Conservation (phyloP, 2,797 vertebrate species). For the Alfaro cultratus region DNA sequence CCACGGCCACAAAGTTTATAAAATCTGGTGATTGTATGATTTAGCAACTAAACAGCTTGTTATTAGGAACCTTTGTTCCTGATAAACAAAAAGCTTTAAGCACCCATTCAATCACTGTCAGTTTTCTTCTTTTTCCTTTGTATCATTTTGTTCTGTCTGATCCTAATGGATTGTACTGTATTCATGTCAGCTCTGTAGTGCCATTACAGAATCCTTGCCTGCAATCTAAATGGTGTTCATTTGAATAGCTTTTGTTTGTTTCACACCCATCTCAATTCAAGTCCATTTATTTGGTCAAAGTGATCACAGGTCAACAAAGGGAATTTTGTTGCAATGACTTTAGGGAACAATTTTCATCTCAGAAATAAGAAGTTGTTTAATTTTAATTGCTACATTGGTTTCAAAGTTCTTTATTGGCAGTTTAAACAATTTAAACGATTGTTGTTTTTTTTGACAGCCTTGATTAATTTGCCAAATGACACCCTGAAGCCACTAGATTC, state of each 20-base stretch:
- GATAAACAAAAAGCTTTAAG: slow-evolving; percentile 2
- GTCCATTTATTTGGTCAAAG: slow-evolving; percentile 48
- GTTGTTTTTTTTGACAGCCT: slow-evolving; percentile 22
- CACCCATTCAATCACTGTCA: neutral
- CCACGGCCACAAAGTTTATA: neutral
- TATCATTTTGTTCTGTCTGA: slow-evolving; percentile 1
- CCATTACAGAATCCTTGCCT: slow-evolving; percentile 18
- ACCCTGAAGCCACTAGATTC: slow-evolving; percentile 1
- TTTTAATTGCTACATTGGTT: slow-evolving; percentile 46
- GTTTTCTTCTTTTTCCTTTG: neutral
- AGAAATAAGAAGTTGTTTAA: slow-evolving; percentile 41
- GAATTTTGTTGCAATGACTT: slow-evolving; percentile 40
- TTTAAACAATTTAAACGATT: slow-evolving; percentile 35
- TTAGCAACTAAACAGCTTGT: neutral
- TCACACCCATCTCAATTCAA: slow-evolving; percentile 39
- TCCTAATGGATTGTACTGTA: slow-evolving; percentile 14
- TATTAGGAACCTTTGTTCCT: neutral
- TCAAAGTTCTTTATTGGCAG: slow-evolving; percentile 29
- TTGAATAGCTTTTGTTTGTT: slow-evolving; percentile 39
- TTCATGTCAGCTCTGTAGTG: slow-evolving; percentile 9
- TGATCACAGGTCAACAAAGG: slow-evolving; percentile 64
- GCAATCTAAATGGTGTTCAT: slow-evolving; percentile 17
- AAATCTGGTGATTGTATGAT: neutral
- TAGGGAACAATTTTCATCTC: slow-evolving; percentile 32
- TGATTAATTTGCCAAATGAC: slow-evolving; percentile 29